Percentiles rank a stretch among this genome's conserved stretches.
These are phyloP conservation scores for Temnothorax nylanderi DNA, from an alignment of 1,140 invertebrate species.

Conservation along the genomic window DNA sequence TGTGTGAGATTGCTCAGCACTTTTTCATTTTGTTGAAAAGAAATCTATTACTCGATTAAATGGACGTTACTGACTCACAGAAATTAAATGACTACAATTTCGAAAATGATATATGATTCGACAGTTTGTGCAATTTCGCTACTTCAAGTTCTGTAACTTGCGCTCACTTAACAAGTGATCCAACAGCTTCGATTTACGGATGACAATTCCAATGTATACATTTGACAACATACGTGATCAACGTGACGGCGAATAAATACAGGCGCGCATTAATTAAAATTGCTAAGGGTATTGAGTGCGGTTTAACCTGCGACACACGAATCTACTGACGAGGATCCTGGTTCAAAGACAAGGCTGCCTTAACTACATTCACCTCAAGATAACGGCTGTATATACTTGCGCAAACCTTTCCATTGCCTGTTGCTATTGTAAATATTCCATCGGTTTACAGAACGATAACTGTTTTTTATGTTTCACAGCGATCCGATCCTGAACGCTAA, in stretches of 20 bases:
- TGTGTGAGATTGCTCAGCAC: background rate
- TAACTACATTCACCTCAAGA: slow-evolving; percentile 68
- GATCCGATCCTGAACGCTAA: slow-evolving; percentile 95
- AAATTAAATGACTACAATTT: background rate
- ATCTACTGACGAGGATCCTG: slow-evolving; percentile 25
- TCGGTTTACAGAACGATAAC: background rate
- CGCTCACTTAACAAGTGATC: background rate
- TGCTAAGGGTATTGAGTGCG: slow-evolving; percentile 35
- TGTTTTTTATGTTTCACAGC: slow-evolving; percentile 85
- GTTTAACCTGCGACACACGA: slow-evolving; percentile 35
- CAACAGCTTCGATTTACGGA: slow-evolving; percentile 6
- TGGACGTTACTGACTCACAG: background rate
- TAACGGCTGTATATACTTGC: slow-evolving; percentile 81
- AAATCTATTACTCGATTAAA: background rate
- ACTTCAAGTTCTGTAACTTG: background rate
- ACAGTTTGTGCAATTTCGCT: slow-evolving; percentile 35
- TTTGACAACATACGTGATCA: slow-evolving; percentile 1
- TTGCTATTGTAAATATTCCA: slow-evolving; percentile 18
- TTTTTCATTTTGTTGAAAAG: background rate
- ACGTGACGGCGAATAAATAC: background rate
- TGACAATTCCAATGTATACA: background rate
- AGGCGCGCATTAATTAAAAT: slow-evolving; percentile 11
- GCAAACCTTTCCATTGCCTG: slow-evolving; percentile 55
- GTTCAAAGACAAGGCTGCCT: slow-evolving; percentile 61
- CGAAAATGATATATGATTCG: slow-evolving; percentile 36